Base-by-base conservation (phyloP, 2,113 vertebrate genomes). In the Prochilodus magdalenae region DNA sequence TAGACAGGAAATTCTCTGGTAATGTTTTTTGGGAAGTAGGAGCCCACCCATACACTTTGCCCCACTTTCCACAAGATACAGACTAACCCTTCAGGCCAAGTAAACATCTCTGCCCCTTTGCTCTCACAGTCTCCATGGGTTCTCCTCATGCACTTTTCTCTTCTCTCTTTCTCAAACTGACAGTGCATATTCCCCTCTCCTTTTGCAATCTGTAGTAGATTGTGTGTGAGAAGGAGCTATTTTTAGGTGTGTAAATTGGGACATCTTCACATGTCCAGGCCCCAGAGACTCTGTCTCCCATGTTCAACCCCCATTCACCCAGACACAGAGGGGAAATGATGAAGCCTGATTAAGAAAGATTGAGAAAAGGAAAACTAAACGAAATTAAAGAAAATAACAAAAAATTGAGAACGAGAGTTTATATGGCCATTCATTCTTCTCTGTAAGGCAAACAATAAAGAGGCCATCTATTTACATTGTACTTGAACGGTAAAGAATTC, bases 161-260 rank as follows among this genome's bases (percentile, higher is more conserved):
- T 66, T 16, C 26, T 27, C 14, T 81, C 27, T 69, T 27, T 14
- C 69, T 57, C 44, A 53, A 57, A 27, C 7, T 55, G 2, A 63
- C 59, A 26, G 12, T 15, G 5, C 59, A 22, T 73, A 6, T 44
- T 73, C 47, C 72, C 73, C 36, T 33, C 49, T 63, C 51, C 60
- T 75, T 66, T 83, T 60, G 65, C 4, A 49, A n/a, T 70, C 62
- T 81, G 49, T 69, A 49, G 40, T 83, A 79, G 49, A 78, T 81
- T 15, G 11, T 71, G 66, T 49, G 66, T 80, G 30, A 75, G 53
- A 22, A 66, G 55, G 27, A 47, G 69, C 66, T 93, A 90, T 91
- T 90, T 91, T 89, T 93, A 91, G 88, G 75, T 26, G 24, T 51
- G 73, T 60, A 86, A 92, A 90, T 89, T 86, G 86, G 90, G 86